phyloP scores from a whole-genome alignment of 2,888 invertebrate genomes.

The Drosophila kambysellisi region DNA sequence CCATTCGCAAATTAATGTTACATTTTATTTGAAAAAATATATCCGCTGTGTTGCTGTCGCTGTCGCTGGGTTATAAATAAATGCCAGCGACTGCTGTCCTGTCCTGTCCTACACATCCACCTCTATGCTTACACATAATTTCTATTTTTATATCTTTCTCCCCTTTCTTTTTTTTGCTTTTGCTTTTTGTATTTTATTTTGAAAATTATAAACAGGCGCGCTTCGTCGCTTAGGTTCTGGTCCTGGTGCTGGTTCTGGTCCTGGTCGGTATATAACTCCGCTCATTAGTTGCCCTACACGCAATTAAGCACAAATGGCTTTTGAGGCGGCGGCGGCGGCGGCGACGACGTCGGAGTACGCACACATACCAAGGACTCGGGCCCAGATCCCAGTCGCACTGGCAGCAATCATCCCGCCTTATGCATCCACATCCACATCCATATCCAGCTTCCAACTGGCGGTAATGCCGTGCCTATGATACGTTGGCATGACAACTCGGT shows the following conservation, averaged over 20 bases:
- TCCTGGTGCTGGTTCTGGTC: conserved; percentile 24
- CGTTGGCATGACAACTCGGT: conserved; percentile 68
- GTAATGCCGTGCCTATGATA: conserved; percentile 59
- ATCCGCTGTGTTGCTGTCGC: conserved; percentile 23
- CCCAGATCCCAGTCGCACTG: conserved; percentile 22
- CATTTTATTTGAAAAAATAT: conserved; percentile 68
- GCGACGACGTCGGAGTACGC: conserved; percentile 42
- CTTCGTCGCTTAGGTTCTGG: conserved; percentile 39
- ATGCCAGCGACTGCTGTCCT: conserved; percentile 46
- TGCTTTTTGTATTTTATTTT: conserved; percentile 20
- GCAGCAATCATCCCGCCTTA: conserved; percentile 11
- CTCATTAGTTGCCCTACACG: conserved; percentile 84
- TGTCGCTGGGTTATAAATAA: conserved; percentile 60
- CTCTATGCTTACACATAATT: conserved; percentile 33
- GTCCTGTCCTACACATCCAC: conserved; percentile 36
- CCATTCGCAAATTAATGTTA: conserved; percentile 72
- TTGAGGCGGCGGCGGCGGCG: conserved; percentile 58
- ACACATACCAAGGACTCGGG: conserved; percentile 35
- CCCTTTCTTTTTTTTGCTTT: background rate
- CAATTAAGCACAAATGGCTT: conserved; percentile 85
- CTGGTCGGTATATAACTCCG: conserved; percentile 68
- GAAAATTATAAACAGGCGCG: conserved; percentile 67
- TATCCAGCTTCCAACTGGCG: conserved; percentile 37
- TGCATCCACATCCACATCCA: conserved; percentile 27
- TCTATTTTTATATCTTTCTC: conserved; percentile 32